Evolutionary conservation across 2,797 vertebrate species (phyloP).

Genomic region (Simalia tracyae): DNA sequence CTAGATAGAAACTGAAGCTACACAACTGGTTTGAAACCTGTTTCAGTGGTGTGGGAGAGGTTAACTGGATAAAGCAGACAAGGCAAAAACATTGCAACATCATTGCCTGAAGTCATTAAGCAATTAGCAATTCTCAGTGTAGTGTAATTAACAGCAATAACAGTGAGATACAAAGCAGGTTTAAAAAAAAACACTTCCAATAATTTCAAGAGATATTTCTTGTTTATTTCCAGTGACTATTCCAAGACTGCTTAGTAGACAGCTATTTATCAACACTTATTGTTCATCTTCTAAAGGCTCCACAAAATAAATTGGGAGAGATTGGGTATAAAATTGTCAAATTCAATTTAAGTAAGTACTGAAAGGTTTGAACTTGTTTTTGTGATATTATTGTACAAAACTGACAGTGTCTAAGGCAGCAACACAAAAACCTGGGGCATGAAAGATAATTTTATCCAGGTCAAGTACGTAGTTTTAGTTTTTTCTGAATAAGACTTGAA

Average conservation of each 20-base stretch:
- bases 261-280: not conserved
- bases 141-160: not conserved
- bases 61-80: conserved; percentile 31
- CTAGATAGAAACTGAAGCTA: conserved; percentile 42
- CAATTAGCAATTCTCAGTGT: not conserved
- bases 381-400: not conserved
- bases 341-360: not conserved
- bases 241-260: not conserved
- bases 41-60: conserved; percentile 40
- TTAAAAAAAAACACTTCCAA: not conserved
- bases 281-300: conserved; percentile 9
- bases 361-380: not conserved
- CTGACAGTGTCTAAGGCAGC: not conserved
- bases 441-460: not conserved
- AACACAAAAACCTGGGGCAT: not conserved
- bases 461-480: not conserved
- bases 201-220: not conserved
- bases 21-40: conserved; percentile 66
- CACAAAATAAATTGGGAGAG: conserved; percentile 9
- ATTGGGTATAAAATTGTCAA: not conserved
- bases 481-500: not conserved
- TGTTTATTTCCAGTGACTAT: conserved; percentile 10
- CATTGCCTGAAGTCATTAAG: not conserved
- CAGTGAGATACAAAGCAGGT: conserved; percentile 7
- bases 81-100: conserved; percentile 24